Base-by-base conservation (phyloP, 2,888 invertebrate genomes). In the Tenthredo amoena region DNA sequence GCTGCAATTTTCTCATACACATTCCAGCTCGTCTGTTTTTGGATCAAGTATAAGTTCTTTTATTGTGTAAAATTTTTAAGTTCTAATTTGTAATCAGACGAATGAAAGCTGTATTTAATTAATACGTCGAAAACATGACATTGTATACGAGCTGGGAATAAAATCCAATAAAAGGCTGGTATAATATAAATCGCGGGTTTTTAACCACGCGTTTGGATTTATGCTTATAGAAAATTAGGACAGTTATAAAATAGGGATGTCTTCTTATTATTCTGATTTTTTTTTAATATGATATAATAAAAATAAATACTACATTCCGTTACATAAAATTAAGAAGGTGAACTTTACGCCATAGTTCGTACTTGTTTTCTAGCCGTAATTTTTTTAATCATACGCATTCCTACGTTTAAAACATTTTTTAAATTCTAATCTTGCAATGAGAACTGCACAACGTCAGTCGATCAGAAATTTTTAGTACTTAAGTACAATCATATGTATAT, bases 261-360 rank as follows among this genome's bases (percentile, higher is more conserved):
- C 12, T 34, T 50, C 55, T 55, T 55, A 55, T 55, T 55, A n/a
- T 6, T n/a, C n/a, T 55, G n/a, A 2, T n/a, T 50, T 43, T 72
- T 72, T 40, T 12, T 21, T 62, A 79, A 72, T 43, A 68, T 86
- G 34, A 76, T 40, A 82, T 85, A 62, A 86, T 47, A 62, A 82
- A 68, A 68, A 74, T 85, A 76, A 83, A 65, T 81, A 84, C 55
- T 85, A 84, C 50, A 26, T 83, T 86, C 55, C 50, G 50, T 85
- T 81, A 50, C 58, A 81, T 68, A 83, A 83, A 65, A 83, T 81
- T 81, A 40, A 83, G 26, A 37, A 83, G 62, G 21, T 83, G 21
- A 40, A 37, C 26, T 58, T 62, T 58, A 79, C 34, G 34, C 50
- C n/a, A 62, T 77, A 31, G 81, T 62, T 81, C 12, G 40, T 81